Percentiles rank a stretch among this genome's conserved stretches.
phyloP scores from a whole-genome alignment of 2,888 invertebrate species.

The Cerastis rubricosa region DNA sequence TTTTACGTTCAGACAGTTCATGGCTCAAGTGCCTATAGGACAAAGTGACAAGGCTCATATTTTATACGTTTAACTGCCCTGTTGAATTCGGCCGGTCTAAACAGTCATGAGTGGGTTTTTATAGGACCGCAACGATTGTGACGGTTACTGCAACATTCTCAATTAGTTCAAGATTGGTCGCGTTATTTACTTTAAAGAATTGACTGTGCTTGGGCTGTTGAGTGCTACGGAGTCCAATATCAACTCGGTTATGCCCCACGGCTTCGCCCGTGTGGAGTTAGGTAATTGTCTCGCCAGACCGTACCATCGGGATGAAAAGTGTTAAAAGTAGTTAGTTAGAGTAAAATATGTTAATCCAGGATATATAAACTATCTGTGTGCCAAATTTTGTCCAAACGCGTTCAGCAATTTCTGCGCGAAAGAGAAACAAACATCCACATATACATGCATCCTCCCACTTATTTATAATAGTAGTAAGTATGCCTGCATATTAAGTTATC shows the following conservation, averaged over 20 bases:
- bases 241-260: no score
- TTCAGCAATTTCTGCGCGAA: no score
- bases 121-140: constrained; percentile 77
- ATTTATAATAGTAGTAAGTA: no score
- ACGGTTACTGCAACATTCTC: constrained; percentile 72
- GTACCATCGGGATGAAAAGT: no score
- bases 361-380: no score
- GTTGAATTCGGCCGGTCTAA: constrained; percentile 69
- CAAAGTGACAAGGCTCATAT: constrained; percentile 79
- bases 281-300: no score
- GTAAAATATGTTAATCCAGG: no score
- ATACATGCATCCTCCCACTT: no score
- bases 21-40: constrained; percentile 64
- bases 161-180: constrained; percentile 71
- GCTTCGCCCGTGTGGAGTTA: no score
- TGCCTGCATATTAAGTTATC: not conserved
- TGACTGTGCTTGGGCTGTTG: constrained; percentile 17
- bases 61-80: constrained; percentile 80
- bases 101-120: constrained; percentile 80
- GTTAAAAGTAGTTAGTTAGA: no score
- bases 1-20: constrained; percentile 57
- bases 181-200: constrained; percentile 49
- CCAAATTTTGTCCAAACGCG: no score
- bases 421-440: no score
- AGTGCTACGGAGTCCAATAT: constrained; percentile 3